Evolutionary conservation across 2,113 vertebrate species (phyloP).

Genomic region (Isurus oxyrinchus): DNA sequence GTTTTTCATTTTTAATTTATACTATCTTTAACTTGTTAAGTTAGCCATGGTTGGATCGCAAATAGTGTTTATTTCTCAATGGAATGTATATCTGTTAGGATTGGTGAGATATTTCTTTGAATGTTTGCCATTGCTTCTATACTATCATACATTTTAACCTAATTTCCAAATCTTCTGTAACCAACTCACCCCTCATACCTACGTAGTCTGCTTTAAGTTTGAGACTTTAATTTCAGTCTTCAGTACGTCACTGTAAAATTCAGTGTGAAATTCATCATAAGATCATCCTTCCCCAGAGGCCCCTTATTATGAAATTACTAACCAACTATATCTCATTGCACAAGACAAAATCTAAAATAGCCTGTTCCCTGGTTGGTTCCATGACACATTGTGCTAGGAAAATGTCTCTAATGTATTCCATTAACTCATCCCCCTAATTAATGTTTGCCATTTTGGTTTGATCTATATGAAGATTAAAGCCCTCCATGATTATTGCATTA

Average conservation of each 20-base stretch:
- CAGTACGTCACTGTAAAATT: too few relatives aligned
- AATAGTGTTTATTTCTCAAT: too few relatives aligned
- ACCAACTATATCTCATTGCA: not conserved
- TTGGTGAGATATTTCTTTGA: not conserved
- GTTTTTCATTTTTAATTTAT: too few relatives aligned
- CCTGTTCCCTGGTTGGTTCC: too few relatives aligned
- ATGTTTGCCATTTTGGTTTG: too few relatives aligned
- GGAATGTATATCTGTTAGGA: too few relatives aligned
- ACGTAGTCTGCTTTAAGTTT: not conserved
- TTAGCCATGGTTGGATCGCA: too few relatives aligned
- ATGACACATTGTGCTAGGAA: too few relatives aligned
- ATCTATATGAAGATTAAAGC: too few relatives aligned
- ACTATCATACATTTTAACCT: not conserved
- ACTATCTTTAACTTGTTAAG: too few relatives aligned
- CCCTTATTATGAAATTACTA: not conserved
- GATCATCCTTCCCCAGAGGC: not conserved
- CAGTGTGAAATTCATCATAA: not conserved
- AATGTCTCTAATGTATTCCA: too few relatives aligned
- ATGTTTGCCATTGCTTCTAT: not conserved
- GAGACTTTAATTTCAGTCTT: not conserved
- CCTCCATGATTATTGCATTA: not conserved
- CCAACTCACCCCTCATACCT: not conserved
- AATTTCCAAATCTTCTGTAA: not conserved
- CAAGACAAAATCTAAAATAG: not conserved
- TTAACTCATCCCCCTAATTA: too few relatives aligned